These are phyloP conservation scores for Diplogasteroides magnus DNA, from an alignment of 1,140 invertebrate species.

Conservation along the genomic window DNA sequence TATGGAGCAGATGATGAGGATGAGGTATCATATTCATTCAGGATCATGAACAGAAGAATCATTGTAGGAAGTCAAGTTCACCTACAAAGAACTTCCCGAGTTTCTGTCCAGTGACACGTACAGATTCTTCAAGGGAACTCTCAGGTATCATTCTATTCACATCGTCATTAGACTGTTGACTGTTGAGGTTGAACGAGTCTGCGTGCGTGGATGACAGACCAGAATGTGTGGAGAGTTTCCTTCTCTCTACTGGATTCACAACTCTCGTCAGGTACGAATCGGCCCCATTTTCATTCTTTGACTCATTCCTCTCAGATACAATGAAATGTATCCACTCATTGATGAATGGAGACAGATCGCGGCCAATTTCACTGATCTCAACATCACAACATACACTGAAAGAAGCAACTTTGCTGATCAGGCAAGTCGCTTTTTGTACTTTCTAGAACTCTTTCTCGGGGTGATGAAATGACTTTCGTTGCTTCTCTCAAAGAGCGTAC, in stretches of 20 bases:
- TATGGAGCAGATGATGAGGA: slow-evolving; percentile 14
- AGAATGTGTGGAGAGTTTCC: slow-evolving; percentile 21
- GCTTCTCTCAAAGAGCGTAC: no score
- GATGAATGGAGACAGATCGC: slow-evolving; percentile 32
- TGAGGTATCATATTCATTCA: neutral
- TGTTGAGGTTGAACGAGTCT: slow-evolving; percentile 9
- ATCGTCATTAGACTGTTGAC: neutral
- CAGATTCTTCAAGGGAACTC: slow-evolving; percentile 20
- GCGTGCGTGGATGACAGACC: slow-evolving; percentile 23
- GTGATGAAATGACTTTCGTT: no score
- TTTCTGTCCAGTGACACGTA: slow-evolving; percentile 19
- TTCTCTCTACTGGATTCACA: slow-evolving; percentile 37
- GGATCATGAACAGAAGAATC: neutral
- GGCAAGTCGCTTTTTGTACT: no score
- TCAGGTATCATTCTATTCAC: slow-evolving; percentile 1
- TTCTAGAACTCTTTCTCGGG: no score
- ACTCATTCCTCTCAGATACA: slow-evolving; percentile 11
- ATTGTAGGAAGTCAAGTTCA: slow-evolving; percentile 17
- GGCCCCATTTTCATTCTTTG: neutral
- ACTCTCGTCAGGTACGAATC: slow-evolving; percentile 20
- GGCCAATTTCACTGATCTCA: slow-evolving; percentile 17
- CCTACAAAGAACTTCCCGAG: slow-evolving; percentile 24
- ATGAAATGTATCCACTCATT: slow-evolving; percentile 33
- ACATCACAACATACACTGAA: slow-evolving; percentile 31
- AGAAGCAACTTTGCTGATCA: slow-evolving; percentile 31